A percentile compares a stretch with the other conserved stretches of the same genome.
Evolutionary conservation across 2,113 vertebrate genomes (phyloP).

Genomic region (Leptobrachium ailaonicum): DNA sequence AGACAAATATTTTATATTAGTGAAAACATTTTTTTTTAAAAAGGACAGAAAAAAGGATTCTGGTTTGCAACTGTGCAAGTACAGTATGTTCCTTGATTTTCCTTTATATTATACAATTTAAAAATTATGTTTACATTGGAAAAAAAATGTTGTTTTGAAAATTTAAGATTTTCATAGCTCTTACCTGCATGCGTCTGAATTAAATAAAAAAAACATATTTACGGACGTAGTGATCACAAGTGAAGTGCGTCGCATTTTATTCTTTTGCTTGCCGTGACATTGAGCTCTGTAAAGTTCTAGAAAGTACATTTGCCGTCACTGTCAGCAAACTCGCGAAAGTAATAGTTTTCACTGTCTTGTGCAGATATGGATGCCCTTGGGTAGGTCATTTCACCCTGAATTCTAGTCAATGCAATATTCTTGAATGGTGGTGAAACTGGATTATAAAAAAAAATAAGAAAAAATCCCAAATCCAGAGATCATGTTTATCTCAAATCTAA

Average conservation of each 20-base stretch:
- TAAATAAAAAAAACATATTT: not conserved
- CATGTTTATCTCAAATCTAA: not conserved
- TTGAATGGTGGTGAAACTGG: slow-evolving; percentile 8
- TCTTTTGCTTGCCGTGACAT: slow-evolving; percentile 20
- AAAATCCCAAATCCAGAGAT: not conserved
- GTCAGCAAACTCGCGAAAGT: slow-evolving; percentile 17
- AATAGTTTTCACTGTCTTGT: slow-evolving; percentile 36
- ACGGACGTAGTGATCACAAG: not conserved
- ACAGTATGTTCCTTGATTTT: no score
- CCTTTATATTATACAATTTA: no score
- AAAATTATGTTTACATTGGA: no score
- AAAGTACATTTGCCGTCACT: slow-evolving; percentile 29
- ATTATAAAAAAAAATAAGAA: not conserved
- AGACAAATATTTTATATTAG: no score
- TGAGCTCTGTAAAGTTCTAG: slow-evolving; percentile 2
- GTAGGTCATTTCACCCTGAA: slow-evolving; percentile 26
- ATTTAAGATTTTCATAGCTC: not conserved
- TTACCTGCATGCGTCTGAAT: not conserved
- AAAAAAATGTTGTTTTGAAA: no score
- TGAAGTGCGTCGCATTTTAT: not conserved
- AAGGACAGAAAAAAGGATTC: no score
- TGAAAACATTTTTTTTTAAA: no score
- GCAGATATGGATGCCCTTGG: slow-evolving; percentile 37
- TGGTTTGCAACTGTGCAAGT: no score
- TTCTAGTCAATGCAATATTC: slow-evolving; percentile 11